Percentiles rank a stretch among this genome's conserved stretches.
phyloP scores from a whole-genome alignment of 2,113 vertebrate genomes.

The Riparia riparia region DNA sequence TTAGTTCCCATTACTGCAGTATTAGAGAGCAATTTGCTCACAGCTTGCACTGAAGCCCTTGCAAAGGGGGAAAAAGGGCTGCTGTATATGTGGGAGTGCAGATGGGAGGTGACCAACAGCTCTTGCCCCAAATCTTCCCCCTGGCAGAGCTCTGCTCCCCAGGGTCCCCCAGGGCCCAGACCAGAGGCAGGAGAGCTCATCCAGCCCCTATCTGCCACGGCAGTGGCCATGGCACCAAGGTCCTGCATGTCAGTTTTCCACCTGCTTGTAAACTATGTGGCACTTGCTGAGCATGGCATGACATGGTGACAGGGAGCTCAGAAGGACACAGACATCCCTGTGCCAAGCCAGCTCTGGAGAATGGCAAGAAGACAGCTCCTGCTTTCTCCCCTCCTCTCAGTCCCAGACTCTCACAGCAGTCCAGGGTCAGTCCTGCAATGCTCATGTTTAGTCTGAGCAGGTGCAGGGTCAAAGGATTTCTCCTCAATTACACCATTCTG shows the following conservation, averaged over 20 bases:
- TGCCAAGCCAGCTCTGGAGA: not conserved
- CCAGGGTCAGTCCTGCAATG: not conserved
- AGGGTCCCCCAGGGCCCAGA: accelerated
- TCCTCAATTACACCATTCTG: not conserved
- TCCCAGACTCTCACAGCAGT: not conserved
- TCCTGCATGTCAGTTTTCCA: not conserved
- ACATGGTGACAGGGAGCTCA: not conserved
- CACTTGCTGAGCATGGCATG: not conserved
- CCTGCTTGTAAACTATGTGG: not conserved
- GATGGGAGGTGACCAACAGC: accelerated
- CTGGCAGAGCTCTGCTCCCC: not conserved
- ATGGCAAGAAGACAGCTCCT: not conserved
- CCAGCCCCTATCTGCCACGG: not conserved
- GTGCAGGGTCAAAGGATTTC: not conserved
- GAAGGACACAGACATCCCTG: not conserved
- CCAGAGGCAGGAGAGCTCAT: not conserved
- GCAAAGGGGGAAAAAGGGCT: not conserved
- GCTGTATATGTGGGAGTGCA: accelerated
- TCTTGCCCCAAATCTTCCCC: not conserved
- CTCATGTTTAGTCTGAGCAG: not conserved
- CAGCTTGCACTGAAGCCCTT: not conserved
- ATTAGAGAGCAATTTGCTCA: conserved; percentile 24
- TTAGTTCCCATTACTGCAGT: not conserved
- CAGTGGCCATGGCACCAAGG: not conserved
- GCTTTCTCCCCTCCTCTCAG: not conserved